A percentile compares a stretch with the other conserved stretches of the same genome.
Evolutionary conservation across 1,140 invertebrate genomes (phyloP).

Genomic region (Bombyx mori): DNA sequence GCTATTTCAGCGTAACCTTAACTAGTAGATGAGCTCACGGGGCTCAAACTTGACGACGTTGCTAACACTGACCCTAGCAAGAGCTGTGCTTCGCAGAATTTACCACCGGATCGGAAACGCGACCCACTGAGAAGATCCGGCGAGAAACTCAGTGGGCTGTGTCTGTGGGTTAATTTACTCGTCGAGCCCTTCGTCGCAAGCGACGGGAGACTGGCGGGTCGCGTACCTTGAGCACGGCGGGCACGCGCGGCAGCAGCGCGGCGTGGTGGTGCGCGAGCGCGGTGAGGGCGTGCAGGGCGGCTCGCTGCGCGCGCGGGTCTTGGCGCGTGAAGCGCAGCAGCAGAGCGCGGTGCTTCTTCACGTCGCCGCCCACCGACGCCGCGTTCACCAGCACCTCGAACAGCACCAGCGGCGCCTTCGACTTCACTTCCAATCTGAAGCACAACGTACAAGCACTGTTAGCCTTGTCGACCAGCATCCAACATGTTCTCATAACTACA

Average conservation of each 20-base stretch:
- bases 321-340: conserved; percentile 90
- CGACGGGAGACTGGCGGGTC: background rate
- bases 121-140: no score
- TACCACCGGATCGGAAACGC: no score
- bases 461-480: no score
- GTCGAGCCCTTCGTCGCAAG: no score
- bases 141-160: no score
- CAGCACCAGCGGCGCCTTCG: conserved; percentile 93
- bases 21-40: no score
- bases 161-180: no score
- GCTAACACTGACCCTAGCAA: no score
- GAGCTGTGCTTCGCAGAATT: no score
- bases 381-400: conserved; percentile 94
- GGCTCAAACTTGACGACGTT: no score
- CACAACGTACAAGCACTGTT: background rate
- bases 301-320: conserved; percentile 93
- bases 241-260: conserved; percentile 87
- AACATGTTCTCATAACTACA: no score
- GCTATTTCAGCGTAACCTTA: no score
- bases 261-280: conserved; percentile 89
- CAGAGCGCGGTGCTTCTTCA: conserved; percentile 78
- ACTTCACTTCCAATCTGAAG: conserved; percentile 89
- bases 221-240: conserved; percentile 88
- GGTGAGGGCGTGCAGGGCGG: conserved; percentile 95
- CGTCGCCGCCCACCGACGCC: conserved; percentile 81